Evolutionary conservation across 1,140 invertebrate genomes (phyloP), one percentile per base, ranked within the genome.

Genomic region (Euwallacea fornicatus): DNA sequence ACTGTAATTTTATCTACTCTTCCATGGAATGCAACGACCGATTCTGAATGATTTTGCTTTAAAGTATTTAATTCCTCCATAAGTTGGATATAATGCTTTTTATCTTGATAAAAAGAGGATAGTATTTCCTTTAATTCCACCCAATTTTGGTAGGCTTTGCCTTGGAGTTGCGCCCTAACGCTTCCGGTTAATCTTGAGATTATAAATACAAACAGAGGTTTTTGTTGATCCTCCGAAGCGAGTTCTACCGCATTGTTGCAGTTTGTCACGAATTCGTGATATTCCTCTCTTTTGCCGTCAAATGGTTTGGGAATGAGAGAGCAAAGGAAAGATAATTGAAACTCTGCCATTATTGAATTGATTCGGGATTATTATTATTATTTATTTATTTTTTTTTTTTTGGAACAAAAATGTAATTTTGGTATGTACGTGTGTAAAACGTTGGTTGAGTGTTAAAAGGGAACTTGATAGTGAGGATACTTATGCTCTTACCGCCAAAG

Each of bases 181-280:
- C 47, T 73, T 15, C 64, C 71, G 10, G 67, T 73, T 54, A 73
- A 21, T 63, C 59, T 62, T 6, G 67, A 69, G 46, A 60, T 54
- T n/a, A 73, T 64, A 64, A 64, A 59, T 42, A 53, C 50, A 21
- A 73, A 70, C 13, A 73, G 13, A 47, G 43, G 11, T 44, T 44
- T 47, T 70, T 73, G 43, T 47, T 21, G 46, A 15, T 43, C 53
- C 63, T 33, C 10, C 50, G 10, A 41, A 33, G 47, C 15, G n/a
- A 71, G 11, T 42, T 63, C 42, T 21, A 62, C 21, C 9, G 72
- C 72, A 53, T 60, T 71, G 42, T 71, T 58, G 13, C 72, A 73
- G 59, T 73, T 73, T 13, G 63, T 55, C n/a, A 71, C 60, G 44
- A 73, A 73, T 66, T 73, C 68, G 66, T 65, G 60, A 10, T 47